Evolutionary conservation across 2,113 vertebrate genomes (phyloP), one percentile per base, ranked within the genome.

Genomic region (Sebastes fasciatus): DNA sequence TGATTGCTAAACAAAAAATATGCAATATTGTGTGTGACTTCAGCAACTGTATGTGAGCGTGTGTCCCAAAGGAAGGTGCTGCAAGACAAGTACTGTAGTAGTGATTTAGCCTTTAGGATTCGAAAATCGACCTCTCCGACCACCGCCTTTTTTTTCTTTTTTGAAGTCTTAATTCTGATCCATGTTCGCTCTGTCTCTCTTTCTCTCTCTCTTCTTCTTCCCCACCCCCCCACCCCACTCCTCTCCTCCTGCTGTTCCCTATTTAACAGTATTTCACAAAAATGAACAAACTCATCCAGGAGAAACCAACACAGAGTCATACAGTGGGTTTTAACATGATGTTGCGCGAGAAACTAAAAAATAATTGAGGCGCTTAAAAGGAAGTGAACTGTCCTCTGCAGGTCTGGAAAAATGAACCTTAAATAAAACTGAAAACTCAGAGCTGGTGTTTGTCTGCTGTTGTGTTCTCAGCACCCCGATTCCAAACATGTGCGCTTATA

Each of bases 351-450:
- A 89, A 77, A 83, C 26, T 80, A 86, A 74, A 72, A 78, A 46
- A 88, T 61, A 90, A 95, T 92, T 88, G 95, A 96, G 96, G 96
- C 96, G 92, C 95, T 94, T 95, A 94, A 95, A 86, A 95, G 95
- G 93, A 92, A 98, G 96, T 96, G 96, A 97, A 98, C 97, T 97
- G 96, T 97, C 96, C 97, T 98, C 97, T 99, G 97, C 97, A 97
- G 97, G 98, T 97, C 97, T 97, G 97, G 96, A 93, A 94, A 92
- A 98, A 97, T 97, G 97, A 97, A 99, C 96, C 91, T 97, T 98
- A 97, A 99, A 99, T 99, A 99, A 99, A 99, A 97, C 95, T 96
- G 93, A 97, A 96, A 97, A 98, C 95, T 98, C 96, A 96, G 95
- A 96, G 94, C 94, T 86, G 79, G 84, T 93, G 94, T 89, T 93